Evolutionary conservation across 2,888 invertebrate genomes (phyloP).

Genomic region (Ophion ellenae): DNA sequence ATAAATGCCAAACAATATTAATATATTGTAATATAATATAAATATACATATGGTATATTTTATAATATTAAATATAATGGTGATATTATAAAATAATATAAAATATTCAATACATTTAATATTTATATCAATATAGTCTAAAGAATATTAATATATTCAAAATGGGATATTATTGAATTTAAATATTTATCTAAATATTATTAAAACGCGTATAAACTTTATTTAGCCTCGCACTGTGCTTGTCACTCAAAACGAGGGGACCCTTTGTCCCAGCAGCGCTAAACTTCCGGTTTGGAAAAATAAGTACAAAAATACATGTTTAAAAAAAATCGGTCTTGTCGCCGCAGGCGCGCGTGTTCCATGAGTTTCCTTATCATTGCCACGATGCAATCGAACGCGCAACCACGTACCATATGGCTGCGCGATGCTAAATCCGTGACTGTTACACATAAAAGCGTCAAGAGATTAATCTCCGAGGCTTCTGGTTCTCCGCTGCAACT

Average conservation of each 20-base stretch:
- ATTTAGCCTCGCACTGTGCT: not conserved
- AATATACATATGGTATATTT: too few species aligned
- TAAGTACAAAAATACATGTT: not conserved
- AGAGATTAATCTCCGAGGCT: slow-evolving; percentile 65
- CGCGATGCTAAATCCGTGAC: slow-evolving; percentile 60
- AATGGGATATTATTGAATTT: too few species aligned
- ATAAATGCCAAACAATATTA: too few species aligned
- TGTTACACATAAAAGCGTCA: slow-evolving; percentile 42
- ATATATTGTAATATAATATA: too few species aligned
- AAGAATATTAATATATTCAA: too few species aligned
- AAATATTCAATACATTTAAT: too few species aligned
- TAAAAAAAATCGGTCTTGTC: slow-evolving; percentile 4
- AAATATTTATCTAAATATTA: not conserved
- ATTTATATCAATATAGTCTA: too few species aligned
- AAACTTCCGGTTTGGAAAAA: slow-evolving; percentile 51
- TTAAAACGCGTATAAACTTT: not conserved
- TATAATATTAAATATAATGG: too few species aligned
- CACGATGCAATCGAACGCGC: slow-evolving; percentile 52
- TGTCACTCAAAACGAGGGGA: not conserved
- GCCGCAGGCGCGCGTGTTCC: slow-evolving; percentile 26
- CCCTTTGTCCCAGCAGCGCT: slow-evolving; percentile 9
- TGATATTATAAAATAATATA: too few species aligned
- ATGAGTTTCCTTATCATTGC: slow-evolving; percentile 53
- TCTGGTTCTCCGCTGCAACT: slow-evolving; percentile 62
- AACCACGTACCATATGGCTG: slow-evolving; percentile 57